Conservation (phyloP, 2,888 invertebrate species). For the Pyralis farinalis region DNA sequence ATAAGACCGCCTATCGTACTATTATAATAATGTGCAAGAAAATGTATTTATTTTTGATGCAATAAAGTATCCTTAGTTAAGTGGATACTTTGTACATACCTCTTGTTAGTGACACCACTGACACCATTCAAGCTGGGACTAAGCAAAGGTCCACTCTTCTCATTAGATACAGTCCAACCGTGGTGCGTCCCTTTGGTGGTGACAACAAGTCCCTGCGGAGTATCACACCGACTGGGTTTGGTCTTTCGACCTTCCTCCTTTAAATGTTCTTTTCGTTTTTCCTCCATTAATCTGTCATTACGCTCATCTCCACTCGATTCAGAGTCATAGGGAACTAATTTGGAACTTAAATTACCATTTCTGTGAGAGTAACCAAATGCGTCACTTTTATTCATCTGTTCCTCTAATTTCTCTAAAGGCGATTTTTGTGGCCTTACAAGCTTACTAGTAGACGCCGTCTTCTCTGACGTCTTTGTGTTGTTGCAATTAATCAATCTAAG, state of each 20-base stretch:
- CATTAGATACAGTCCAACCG: slow-evolving; percentile 69
- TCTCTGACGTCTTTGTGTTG: slow-evolving; percentile 40
- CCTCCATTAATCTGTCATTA: slow-evolving; percentile 28
- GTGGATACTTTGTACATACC: slow-evolving; percentile 45
- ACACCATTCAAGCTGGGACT: slow-evolving; percentile 76
- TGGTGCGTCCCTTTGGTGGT: slow-evolving; percentile 63
- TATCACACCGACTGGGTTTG: slow-evolving; percentile 53
- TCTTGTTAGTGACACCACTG: slow-evolving; percentile 70
- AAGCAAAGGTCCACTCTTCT: slow-evolving; percentile 57
- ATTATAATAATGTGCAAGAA: too few species aligned
- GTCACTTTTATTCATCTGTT: slow-evolving; percentile 67
- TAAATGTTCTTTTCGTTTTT: slow-evolving; percentile 21
- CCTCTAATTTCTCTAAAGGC: slow-evolving; percentile 66
- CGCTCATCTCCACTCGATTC: slow-evolving; percentile 78
- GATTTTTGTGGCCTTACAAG: slow-evolving; percentile 57
- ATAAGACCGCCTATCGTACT: too few species aligned
- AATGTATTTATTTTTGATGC: too few species aligned
- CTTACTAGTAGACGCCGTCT: slow-evolving; percentile 46
- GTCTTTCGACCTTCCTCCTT: slow-evolving; percentile 37
- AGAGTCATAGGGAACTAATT: slow-evolving; percentile 82
- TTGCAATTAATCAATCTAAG: slow-evolving; percentile 33
- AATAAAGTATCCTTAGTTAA: too few species aligned
- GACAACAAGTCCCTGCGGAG: slow-evolving; percentile 51
- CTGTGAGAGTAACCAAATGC: slow-evolving; percentile 36
- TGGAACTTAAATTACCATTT: slow-evolving; percentile 48